Conservation (phyloP, 2,113 vertebrate genomes). For the Carassius carassius region DNA sequence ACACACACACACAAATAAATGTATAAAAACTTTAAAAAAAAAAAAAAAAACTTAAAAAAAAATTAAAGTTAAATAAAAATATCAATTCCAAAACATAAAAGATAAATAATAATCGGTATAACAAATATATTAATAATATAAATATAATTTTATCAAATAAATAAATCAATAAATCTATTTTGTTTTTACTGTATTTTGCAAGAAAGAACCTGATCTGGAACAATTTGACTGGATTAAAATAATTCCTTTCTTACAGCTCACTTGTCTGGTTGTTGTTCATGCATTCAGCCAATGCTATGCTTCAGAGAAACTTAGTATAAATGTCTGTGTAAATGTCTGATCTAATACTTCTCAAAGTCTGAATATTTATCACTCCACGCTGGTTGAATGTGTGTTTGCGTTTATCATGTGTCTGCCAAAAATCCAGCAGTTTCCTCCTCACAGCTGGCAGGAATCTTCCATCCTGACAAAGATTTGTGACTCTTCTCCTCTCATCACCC, state of each 20-base stretch:
- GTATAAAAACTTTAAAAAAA: too few relatives aligned
- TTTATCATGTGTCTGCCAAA: too few relatives aligned
- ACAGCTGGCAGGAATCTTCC: constrained; percentile 67
- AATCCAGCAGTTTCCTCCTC: constrained; percentile 9
- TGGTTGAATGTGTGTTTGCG: background rate
- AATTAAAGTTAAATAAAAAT: background rate
- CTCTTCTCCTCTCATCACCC: constrained; percentile 59
- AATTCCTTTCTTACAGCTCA: background rate
- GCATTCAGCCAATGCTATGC: background rate
- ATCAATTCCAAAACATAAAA: background rate
- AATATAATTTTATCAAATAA: too few relatives aligned
- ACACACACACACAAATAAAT: too few relatives aligned
- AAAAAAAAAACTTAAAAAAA: too few relatives aligned
- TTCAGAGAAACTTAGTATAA: background rate
- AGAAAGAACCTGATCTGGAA: background rate
- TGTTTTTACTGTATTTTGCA: background rate
- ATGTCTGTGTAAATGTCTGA: background rate
- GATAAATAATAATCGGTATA: background rate
- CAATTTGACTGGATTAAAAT: background rate
- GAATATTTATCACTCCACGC: background rate
- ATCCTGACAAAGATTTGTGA: constrained; percentile 74
- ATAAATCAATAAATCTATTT: too few relatives aligned
- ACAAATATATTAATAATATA: too few relatives aligned
- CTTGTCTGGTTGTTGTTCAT: background rate
- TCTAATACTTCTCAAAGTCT: background rate